Percentiles rank a stretch among this genome's conserved stretches.
Conservation (phyloP, 2,113 vertebrate genomes). For the Rhizomys pruinosus region DNA sequence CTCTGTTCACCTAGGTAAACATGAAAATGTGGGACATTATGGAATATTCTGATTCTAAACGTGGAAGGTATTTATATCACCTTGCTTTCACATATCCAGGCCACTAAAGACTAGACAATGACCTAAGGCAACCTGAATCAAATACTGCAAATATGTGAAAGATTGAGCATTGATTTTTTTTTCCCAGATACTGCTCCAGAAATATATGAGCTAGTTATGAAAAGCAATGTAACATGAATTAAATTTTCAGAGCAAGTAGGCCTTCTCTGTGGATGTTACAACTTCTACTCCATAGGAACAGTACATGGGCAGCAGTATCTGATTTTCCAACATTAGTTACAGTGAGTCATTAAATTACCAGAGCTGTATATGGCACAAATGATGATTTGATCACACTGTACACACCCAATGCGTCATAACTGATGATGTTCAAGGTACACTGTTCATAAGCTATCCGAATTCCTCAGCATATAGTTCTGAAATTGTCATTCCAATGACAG, state of each 20-base stretch:
- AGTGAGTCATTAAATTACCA: slow-evolving; percentile 54
- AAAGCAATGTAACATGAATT: background rate
- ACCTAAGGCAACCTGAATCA: background rate
- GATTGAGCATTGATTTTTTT: background rate
- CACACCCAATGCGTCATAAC: slow-evolving; percentile 60
- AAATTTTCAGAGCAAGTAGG: background rate
- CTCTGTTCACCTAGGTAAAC: background rate
- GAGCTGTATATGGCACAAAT: background rate
- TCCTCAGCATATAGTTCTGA: background rate
- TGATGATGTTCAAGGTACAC: background rate
- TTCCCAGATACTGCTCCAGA: background rate
- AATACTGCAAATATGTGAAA: slow-evolving; percentile 3
- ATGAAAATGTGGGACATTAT: slow-evolving; percentile 7
- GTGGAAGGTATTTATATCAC: background rate
- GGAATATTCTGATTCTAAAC: slow-evolving; percentile 32
- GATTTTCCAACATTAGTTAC: slow-evolving; percentile 25
- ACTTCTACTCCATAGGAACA: slow-evolving; percentile 7
- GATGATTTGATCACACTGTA: slow-evolving; percentile 15
- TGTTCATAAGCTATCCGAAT: background rate
- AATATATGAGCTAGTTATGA: background rate
- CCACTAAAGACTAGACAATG: background rate
- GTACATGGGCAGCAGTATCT: background rate
- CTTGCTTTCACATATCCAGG: slow-evolving; percentile 27
- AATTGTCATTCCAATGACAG: background rate
- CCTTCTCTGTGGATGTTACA: slow-evolving; percentile 26